Conservation (phyloP, 1,140 invertebrate species). For the Solenopsis invicta region DNA sequence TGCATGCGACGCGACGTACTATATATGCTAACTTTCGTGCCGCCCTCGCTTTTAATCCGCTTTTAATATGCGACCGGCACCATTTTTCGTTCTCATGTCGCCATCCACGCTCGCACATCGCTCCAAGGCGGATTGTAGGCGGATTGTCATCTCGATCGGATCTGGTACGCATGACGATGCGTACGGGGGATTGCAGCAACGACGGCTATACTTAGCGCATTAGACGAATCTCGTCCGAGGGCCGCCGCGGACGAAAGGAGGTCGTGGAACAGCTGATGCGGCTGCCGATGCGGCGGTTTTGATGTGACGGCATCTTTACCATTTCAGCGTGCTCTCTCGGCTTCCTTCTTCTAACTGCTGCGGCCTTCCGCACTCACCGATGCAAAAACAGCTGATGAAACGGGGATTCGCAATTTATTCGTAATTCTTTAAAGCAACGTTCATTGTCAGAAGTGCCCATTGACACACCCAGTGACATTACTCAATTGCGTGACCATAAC, state of each 20-base stretch:
- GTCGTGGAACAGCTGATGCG: conserved; percentile 78
- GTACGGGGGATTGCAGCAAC: conserved; percentile 75
- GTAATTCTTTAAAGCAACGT: background rate
- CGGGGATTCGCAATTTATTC: background rate
- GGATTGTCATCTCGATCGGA: conserved; percentile 51
- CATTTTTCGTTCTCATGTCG: conserved; percentile 62
- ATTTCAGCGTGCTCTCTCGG: background rate
- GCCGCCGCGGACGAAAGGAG: conserved; percentile 77
- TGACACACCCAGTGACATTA: background rate
- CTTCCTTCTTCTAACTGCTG: background rate
- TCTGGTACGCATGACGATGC: conserved; percentile 54
- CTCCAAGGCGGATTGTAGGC: background rate
- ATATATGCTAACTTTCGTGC: conserved; percentile 1
- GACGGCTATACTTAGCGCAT: conserved; percentile 79
- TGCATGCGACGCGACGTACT: conserved; percentile 10
- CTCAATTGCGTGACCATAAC: background rate
- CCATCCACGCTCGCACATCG: too few species aligned
- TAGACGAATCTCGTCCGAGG: conserved; percentile 80
- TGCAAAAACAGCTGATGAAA: conserved; percentile 19
- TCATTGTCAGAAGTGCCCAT: background rate
- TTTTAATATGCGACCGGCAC: conserved; percentile 35
- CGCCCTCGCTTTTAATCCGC: conserved; percentile 55
- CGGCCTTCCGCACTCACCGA: background rate
- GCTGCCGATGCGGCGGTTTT: conserved; percentile 15
- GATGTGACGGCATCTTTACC: conserved; percentile 48